phyloP scores from a whole-genome alignment of 2,113 vertebrate species.

The Anser cygnoides region DNA sequence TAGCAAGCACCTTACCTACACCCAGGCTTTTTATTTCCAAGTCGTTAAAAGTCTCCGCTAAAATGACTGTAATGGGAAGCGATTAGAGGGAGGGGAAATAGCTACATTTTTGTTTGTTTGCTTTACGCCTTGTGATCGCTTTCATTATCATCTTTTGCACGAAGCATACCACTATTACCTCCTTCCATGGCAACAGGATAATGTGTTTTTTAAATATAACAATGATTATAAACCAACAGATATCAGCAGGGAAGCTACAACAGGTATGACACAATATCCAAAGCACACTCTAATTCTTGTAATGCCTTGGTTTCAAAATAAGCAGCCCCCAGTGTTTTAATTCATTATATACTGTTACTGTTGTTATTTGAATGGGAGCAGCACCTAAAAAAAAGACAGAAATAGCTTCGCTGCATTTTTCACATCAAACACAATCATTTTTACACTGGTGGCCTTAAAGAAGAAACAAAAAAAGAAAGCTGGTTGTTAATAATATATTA shows the following conservation, averaged over 20 bases:
- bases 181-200: background rate
- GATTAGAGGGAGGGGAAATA: background rate
- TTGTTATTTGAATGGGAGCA: background rate
- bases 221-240: background rate
- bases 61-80: background rate
- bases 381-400: background rate
- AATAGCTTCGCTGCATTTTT: background rate
- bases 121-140: background rate
- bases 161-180: background rate
- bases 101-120: background rate
- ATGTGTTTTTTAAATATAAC: background rate
- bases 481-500: background rate
- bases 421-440: background rate
- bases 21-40: background rate
- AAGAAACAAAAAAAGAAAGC: background rate
- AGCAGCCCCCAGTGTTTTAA: background rate
- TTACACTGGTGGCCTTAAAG: background rate
- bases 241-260: background rate
- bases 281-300: background rate
- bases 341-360: background rate
- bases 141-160: background rate
- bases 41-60: background rate
- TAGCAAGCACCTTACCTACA: background rate
- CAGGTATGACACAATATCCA: background rate
- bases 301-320: slow-evolving; percentile 1